These are phyloP conservation scores for Apoda limacodes DNA, from an alignment of 2,888 invertebrate species.

Conservation along the genomic window DNA sequence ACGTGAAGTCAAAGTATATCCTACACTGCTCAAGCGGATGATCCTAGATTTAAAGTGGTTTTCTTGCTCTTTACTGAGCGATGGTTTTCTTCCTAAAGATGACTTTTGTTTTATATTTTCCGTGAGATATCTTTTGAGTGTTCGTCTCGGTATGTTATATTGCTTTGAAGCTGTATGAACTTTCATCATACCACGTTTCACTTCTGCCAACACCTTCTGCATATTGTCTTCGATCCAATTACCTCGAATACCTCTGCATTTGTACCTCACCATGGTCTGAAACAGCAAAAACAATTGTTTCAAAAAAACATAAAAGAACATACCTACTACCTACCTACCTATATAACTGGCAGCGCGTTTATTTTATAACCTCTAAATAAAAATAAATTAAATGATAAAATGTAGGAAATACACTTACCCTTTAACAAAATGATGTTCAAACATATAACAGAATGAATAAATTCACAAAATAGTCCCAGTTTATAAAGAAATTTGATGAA, in stretches of 20 bases:
- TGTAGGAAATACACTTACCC: neutral
- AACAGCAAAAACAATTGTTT: conserved; percentile 3
- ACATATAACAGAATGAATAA: neutral
- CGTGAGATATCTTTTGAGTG: conserved; percentile 8
- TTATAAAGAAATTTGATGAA: no score
- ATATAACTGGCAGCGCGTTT: neutral
- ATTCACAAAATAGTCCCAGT: no score
- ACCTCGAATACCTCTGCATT: conserved; percentile 3
- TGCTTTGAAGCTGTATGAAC: conserved; percentile 5
- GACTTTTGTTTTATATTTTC: conserved; percentile 5
- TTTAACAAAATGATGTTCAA: neutral
- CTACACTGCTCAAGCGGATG: conserved; percentile 30
- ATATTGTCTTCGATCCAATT: conserved; percentile 7
- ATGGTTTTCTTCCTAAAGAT: conserved; percentile 4
- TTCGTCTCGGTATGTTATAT: conserved; percentile 8
- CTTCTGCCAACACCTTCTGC: conserved; percentile 7
- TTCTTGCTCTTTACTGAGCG: conserved; percentile 2
- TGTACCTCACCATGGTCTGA: neutral
- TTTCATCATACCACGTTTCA: conserved; percentile 6
- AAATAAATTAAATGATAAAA: neutral
- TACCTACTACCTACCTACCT: conserved; percentile 1
- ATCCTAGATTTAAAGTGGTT: neutral
- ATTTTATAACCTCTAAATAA: neutral
- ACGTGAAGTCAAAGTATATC: neutral
- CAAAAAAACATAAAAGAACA: conserved; percentile 1